These are phyloP conservation scores for Liparis tanakae DNA, from an alignment of 2,797 vertebrate species.

Conservation along the genomic window DNA sequence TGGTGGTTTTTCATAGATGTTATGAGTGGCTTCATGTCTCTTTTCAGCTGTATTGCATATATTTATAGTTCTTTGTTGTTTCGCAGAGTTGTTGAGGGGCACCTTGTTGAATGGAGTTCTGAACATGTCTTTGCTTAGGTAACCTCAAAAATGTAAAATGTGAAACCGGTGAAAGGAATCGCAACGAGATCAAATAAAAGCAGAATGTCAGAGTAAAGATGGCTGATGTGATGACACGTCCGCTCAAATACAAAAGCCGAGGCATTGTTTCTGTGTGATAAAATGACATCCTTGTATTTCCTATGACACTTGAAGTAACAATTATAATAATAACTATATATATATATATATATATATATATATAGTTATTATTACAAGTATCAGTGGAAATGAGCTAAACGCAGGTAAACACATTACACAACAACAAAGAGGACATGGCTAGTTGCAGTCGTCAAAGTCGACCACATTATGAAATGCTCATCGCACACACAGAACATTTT, in stretches of 20 bases:
- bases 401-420: background rate
- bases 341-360: no score
- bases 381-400: background rate
- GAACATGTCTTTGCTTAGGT: background rate
- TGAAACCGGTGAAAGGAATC: background rate
- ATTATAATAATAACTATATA: no score
- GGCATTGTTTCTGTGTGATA: background rate
- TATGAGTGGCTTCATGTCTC: no score
- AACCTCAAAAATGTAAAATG: background rate
- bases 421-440: background rate
- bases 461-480: background rate
- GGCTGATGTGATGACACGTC: background rate
- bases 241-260: background rate
- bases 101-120: background rate
- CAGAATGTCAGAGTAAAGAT: background rate
- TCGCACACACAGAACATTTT: conserved; percentile 5
- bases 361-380: no score
- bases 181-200: background rate
- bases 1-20: no score
- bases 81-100: background rate
- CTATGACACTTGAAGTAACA: background rate
- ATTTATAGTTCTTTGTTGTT: background rate
- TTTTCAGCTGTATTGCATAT: no score
- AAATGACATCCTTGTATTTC: background rate
- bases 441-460: background rate